phyloP scores from a whole-genome alignment of 2,797 vertebrate genomes.

The Lagorchestes hirsutus region DNA sequence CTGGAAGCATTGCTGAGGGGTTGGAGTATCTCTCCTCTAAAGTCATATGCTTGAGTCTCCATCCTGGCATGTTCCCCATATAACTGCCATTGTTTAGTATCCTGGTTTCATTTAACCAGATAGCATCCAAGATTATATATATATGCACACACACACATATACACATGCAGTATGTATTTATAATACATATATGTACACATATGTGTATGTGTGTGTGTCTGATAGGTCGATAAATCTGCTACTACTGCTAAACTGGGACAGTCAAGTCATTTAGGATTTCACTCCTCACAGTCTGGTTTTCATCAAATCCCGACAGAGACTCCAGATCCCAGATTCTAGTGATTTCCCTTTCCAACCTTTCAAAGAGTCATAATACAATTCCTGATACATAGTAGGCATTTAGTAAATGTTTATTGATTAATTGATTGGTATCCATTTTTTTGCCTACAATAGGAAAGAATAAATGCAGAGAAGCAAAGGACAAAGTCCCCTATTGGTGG shows the following conservation, averaged over 20 bases:
- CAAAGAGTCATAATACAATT: background rate
- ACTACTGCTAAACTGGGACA: background rate
- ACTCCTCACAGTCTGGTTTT: background rate
- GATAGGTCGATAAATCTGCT: background rate
- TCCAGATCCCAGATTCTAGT: background rate
- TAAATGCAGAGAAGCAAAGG: background rate
- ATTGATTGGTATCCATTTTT: background rate
- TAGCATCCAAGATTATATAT: background rate
- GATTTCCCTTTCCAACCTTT: background rate
- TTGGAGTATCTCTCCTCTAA: background rate
- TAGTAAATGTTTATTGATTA: background rate
- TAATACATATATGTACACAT: too few species aligned
- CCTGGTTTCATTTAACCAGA: background rate
- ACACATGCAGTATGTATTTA: too few species aligned
- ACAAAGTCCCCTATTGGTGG: background rate
- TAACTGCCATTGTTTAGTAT: background rate
- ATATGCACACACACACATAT: too few species aligned
- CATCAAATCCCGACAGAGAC: background rate
- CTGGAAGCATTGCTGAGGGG: background rate
- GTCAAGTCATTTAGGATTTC: background rate
- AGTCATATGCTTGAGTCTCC: background rate
- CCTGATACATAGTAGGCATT: background rate
- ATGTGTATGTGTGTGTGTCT: background rate
- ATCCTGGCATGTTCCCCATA: background rate
- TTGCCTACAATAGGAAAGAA: background rate